Evolutionary conservation across 2,888 invertebrate genomes (phyloP).

Genomic region (Andrena camellia): DNA sequence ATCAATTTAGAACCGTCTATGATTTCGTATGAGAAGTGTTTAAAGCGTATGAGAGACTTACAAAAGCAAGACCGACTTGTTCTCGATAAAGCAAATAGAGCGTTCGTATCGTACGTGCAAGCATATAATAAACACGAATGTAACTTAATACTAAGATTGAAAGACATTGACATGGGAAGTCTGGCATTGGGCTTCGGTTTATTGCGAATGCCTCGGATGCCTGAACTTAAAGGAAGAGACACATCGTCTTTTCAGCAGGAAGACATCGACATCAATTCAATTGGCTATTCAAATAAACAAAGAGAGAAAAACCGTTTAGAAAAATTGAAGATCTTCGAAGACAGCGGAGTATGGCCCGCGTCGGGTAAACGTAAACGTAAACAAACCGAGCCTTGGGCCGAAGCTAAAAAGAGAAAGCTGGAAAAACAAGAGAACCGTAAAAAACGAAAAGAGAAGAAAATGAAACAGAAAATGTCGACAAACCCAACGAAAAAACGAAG

Average conservation of each 20-base stretch:
- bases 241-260: conserved; percentile 87
- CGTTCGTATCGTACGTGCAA: conserved; percentile 97
- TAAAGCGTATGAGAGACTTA: conserved; percentile 87
- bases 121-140: conserved; percentile 99
- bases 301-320: conserved; percentile 90
- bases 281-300: conserved; percentile 92
- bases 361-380: conserved; percentile 87
- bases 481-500: conserved; percentile 85
- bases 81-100: conserved; percentile 95
- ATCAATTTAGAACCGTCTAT: conserved; percentile 84
- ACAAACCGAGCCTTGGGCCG: conserved; percentile 92
- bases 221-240: conserved; percentile 92
- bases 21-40: conserved; percentile 85
- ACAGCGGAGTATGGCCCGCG: conserved; percentile 92
- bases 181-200: conserved; percentile 96
- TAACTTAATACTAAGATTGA: conserved; percentile 93
- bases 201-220: conserved; percentile 96
- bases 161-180: conserved; percentile 94
- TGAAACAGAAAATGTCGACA: conserved; percentile 83
- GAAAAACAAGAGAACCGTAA: conserved; percentile 88
- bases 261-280: conserved; percentile 90
- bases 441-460: conserved; percentile 88
- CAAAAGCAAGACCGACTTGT: conserved; percentile 91
- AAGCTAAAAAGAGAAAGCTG: conserved; percentile 90
- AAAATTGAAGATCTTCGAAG: conserved; percentile 90